Conservation (phyloP, 2,797 vertebrate genomes). For the Acomys russatus region DNA sequence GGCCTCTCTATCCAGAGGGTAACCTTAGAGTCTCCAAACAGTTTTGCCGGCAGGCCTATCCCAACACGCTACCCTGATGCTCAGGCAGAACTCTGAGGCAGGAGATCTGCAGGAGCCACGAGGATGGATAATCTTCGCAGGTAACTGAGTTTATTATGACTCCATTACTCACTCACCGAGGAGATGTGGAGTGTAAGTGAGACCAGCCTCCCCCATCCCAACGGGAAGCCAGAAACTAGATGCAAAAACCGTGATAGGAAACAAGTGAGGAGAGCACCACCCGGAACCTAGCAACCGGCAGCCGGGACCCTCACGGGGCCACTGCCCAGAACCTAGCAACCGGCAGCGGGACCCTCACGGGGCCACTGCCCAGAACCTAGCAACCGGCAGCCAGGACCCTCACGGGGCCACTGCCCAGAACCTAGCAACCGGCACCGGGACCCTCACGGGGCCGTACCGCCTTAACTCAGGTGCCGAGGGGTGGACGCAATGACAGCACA, state of each 20-base stretch:
- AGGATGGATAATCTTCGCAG: neutral
- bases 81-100: neutral
- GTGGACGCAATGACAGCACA: neutral
- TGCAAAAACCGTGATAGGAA: neutral
- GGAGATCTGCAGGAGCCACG: neutral
- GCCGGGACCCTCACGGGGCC: neutral
- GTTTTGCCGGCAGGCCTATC: neutral
- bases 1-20: too few species aligned
- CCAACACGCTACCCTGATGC: neutral
- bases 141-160: neutral
- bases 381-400: too few species aligned
- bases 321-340: too few species aligned
- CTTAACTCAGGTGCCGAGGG: neutral
- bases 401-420: too few species aligned
- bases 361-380: too few species aligned
- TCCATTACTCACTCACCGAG: slow-evolving; percentile 15
- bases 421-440: too few species aligned
- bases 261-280: neutral
- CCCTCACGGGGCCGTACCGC: neutral
- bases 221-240: neutral
- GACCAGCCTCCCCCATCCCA: neutral
- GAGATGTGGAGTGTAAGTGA: neutral
- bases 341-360: too few species aligned
- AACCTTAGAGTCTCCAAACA: neutral
- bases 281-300: neutral